A percentile compares a stretch with the other conserved stretches of the same genome.
Evolutionary conservation across 2,888 invertebrate genomes (phyloP).

Genomic region (Chloromyia formosa): DNA sequence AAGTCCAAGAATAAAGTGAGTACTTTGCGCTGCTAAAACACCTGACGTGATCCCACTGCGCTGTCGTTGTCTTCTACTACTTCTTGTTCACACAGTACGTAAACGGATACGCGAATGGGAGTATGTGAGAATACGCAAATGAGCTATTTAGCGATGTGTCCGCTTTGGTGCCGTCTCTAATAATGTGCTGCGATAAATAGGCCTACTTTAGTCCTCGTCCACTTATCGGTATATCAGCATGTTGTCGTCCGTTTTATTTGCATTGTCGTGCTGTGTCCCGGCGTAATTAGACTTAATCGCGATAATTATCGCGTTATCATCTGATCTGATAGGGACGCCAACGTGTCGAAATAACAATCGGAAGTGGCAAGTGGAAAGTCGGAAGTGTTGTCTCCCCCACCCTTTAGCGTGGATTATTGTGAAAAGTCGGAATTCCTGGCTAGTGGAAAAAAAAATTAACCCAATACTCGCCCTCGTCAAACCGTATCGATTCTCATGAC

Average conservation of each 20-base stretch:
- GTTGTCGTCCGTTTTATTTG: conserved; percentile 19
- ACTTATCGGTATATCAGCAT: conserved; percentile 33
- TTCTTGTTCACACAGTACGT: too few relatives aligned
- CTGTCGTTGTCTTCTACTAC: too few relatives aligned
- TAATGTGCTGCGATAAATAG: conserved; percentile 23
- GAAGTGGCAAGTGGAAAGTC: conserved; percentile 17
- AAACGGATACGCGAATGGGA: too few relatives aligned
- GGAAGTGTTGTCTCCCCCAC: not conserved
- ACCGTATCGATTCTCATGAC: not conserved
- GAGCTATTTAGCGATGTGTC: conserved; percentile 23
- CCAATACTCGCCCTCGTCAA: too few relatives aligned
- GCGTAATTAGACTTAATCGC: conserved; percentile 22
- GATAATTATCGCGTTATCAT: conserved; percentile 16
- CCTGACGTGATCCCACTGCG: not conserved
- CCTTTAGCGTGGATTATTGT: too few relatives aligned
- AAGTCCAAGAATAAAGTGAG: not conserved
- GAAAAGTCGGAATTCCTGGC: too few relatives aligned
- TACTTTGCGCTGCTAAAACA: not conserved
- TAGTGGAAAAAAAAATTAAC: too few relatives aligned
- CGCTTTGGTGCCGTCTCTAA: not conserved
- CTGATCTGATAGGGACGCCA: not conserved
- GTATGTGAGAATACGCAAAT: not conserved
- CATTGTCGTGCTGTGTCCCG: conserved; percentile 5
- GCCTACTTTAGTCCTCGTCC: conserved; percentile 26
- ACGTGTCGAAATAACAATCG: conserved; percentile 31